A percentile compares a stretch with the other conserved stretches of the same genome.
Conservation (phyloP, 2,888 invertebrate genomes). For the Stenoptilia bipunctidactyla region DNA sequence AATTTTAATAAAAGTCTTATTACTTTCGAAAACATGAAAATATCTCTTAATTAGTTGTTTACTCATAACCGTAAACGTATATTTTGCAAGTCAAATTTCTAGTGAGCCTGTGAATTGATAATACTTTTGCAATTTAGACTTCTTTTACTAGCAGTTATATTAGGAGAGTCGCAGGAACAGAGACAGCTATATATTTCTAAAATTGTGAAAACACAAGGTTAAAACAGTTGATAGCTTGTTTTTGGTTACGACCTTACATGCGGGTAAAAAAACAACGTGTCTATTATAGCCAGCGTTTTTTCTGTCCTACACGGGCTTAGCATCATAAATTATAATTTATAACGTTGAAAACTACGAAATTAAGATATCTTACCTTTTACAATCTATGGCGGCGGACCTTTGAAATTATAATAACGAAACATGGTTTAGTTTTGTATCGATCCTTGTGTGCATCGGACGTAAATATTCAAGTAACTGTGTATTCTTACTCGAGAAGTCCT, state of each 20-base stretch:
- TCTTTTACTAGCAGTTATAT: not conserved
- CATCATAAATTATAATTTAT: constrained; percentile 69
- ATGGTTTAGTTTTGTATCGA: constrained; percentile 36
- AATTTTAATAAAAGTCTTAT: not conserved
- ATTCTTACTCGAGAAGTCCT: too few relatives aligned
- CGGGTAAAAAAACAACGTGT: constrained; percentile 58
- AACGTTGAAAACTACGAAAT: constrained; percentile 45
- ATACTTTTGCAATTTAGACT: too few relatives aligned
- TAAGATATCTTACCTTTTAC: constrained; percentile 53
- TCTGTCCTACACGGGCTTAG: constrained; percentile 43
- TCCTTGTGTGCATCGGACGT: constrained; percentile 44
- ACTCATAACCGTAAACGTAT: constrained; percentile 6
- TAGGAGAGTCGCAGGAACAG: constrained; percentile 17
- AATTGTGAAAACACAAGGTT: constrained; percentile 16
- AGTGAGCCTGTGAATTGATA: not conserved
- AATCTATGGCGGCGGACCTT: constrained; percentile 50
- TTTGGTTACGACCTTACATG: constrained; percentile 41
- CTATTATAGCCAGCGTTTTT: constrained; percentile 61
- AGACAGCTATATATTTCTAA: constrained; percentile 31
- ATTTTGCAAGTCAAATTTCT: not conserved
- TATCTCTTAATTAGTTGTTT: constrained; percentile 18
- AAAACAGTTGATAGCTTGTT: constrained; percentile 39
- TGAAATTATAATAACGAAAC: constrained; percentile 31
- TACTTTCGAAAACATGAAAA: constrained; percentile 2
- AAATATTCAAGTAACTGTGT: not conserved